A percentile compares a stretch with the other conserved stretches of the same genome.
phyloP scores from a whole-genome alignment of 2,888 invertebrate genomes.

The Lycia hirtaria region DNA sequence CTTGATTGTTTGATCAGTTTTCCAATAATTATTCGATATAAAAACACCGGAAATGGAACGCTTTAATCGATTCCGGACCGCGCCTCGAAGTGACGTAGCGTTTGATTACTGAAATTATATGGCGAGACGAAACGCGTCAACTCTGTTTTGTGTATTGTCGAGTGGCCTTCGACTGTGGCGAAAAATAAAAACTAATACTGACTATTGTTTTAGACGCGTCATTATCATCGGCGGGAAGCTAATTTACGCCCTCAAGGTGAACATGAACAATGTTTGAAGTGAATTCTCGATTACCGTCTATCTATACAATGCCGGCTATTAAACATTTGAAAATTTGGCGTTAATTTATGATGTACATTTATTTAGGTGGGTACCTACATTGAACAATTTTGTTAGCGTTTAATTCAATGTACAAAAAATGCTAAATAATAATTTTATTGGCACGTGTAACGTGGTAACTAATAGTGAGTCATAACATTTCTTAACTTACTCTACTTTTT shows the following conservation, averaged over 20 bases:
- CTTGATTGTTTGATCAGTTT: constrained; percentile 80
- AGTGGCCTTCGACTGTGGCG: constrained; percentile 71
- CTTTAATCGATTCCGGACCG: constrained; percentile 81
- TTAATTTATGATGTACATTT: constrained; percentile 15
- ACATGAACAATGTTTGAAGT: constrained; percentile 60
- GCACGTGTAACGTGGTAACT: not conserved
- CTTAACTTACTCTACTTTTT: no score
- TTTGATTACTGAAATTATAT: constrained; percentile 83
- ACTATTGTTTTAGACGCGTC: constrained; percentile 82
- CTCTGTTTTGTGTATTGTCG: constrained; percentile 81
- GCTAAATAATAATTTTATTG: not conserved
- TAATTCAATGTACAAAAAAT: not conserved
- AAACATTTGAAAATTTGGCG: constrained; percentile 18
- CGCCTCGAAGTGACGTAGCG: constrained; percentile 77
- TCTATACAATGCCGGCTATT: constrained; percentile 26
- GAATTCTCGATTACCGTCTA: constrained; percentile 41
- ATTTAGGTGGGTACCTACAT: not conserved
- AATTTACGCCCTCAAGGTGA: constrained; percentile 78
- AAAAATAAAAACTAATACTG: constrained; percentile 82
- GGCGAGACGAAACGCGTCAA: constrained; percentile 78
- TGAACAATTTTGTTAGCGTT: not conserved
- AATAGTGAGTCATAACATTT: no score
- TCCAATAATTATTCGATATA: constrained; percentile 78
- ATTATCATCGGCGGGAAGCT: constrained; percentile 81
- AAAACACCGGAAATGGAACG: constrained; percentile 82